These are phyloP conservation scores for Rhynchophorus ferrugineus DNA, from an alignment of 1,140 invertebrate species.

Conservation along the genomic window DNA sequence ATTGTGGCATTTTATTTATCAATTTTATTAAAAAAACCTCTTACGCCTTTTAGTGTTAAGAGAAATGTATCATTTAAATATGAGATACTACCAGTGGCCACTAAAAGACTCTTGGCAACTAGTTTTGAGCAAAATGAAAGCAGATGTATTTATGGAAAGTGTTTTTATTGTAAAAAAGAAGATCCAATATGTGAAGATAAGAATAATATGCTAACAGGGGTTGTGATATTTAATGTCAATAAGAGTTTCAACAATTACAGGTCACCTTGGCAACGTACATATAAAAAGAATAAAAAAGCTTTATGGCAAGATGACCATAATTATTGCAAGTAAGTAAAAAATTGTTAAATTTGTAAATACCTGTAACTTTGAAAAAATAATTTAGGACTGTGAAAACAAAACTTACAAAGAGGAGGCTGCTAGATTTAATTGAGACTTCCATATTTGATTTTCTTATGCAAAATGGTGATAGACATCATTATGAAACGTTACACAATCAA, in stretches of 20 bases:
- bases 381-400: slow-evolving; percentile 47
- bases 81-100: slow-evolving; percentile 67
- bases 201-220: slow-evolving; percentile 63
- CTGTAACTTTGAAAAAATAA: slow-evolving; percentile 1
- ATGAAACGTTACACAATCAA: slow-evolving; percentile 70
- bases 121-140: slow-evolving; percentile 45
- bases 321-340: slow-evolving; percentile 62
- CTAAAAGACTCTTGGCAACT: slow-evolving; percentile 55
- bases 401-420: slow-evolving; percentile 52
- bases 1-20: slow-evolving; percentile 89
- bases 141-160: slow-evolving; percentile 82
- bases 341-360: too few species aligned
- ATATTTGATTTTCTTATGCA: slow-evolving; percentile 92
- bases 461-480: slow-evolving; percentile 91
- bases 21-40: slow-evolving; percentile 66
- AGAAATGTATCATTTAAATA: slow-evolving; percentile 65
- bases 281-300: slow-evolving; percentile 65
- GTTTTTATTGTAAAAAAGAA: slow-evolving; percentile 75
- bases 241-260: slow-evolving; percentile 58
- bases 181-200: slow-evolving; percentile 74
- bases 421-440: slow-evolving; percentile 80
- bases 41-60: slow-evolving; percentile 72
- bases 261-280: slow-evolving; percentile 86
- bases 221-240: slow-evolving; percentile 77
- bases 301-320: slow-evolving; percentile 70